Evolutionary conservation across 2,888 invertebrate species (phyloP).

Genomic region (Congeria kusceri): DNA sequence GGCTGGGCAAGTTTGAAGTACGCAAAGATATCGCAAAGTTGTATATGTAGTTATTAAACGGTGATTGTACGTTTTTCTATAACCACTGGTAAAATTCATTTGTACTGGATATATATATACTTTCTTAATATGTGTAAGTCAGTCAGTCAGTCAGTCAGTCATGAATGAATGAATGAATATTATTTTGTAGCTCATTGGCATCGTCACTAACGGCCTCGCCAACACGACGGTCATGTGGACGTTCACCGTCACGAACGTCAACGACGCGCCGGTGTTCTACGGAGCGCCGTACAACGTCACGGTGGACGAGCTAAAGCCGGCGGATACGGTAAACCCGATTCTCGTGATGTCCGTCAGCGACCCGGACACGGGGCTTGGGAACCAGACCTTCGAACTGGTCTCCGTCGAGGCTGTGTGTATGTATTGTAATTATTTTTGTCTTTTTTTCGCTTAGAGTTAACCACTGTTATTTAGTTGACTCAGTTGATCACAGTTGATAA

Average conservation of each 20-base stretch:
- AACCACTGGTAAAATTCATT: too few species aligned
- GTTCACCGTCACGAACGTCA: conserved; percentile 44
- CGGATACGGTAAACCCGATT: conserved; percentile 14
- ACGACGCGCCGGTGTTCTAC: conserved; percentile 52
- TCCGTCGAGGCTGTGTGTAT: conserved; percentile 31
- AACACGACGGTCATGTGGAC: conserved; percentile 37
- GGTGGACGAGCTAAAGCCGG: conserved; percentile 19
- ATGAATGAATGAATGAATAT: too few species aligned
- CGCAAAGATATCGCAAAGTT: neutral
- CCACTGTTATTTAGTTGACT: too few species aligned
- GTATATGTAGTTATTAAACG: too few species aligned
- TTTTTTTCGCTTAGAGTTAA: too few species aligned
- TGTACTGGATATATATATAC: too few species aligned
- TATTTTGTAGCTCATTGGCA: conserved; percentile 38
- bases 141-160: too few species aligned
- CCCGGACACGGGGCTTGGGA: conserved; percentile 30
- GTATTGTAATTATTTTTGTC: neutral
- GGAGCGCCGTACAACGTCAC: conserved; percentile 21
- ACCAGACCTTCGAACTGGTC: conserved; percentile 30
- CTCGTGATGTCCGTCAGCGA: conserved; percentile 33
- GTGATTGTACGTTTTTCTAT: too few species aligned
- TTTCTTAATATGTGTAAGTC: too few species aligned
- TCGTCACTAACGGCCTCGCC: conserved; percentile 44
- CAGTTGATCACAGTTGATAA: too few species aligned
- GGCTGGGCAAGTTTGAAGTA: conserved; percentile 51